Evolutionary conservation across 2,888 invertebrate species (phyloP).

Genomic region (Chrysolina americana): DNA sequence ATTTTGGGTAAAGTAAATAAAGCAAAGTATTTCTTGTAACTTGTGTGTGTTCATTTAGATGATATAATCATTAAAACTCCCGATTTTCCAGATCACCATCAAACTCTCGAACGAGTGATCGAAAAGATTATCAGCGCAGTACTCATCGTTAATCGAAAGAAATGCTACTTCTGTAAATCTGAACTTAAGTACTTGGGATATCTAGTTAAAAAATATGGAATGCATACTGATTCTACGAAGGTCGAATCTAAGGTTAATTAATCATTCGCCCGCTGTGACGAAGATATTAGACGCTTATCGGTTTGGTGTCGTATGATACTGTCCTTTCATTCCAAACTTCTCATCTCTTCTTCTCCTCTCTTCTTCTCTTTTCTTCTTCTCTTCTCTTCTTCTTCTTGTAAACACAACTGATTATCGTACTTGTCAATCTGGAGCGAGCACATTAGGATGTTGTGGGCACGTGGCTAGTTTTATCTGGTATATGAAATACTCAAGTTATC

Average conservation of each 20-base stretch:
- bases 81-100: conserved; percentile 38
- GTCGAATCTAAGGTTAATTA: conserved; percentile 27
- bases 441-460: no score
- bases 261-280: background rate
- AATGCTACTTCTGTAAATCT: conserved; percentile 41
- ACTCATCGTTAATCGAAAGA: conserved; percentile 28
- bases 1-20: background rate
- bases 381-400: no score
- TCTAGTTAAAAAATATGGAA: background rate
- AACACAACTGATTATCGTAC: no score
- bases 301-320: conserved; percentile 51
- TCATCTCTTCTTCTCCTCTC: no score
- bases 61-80: conserved; percentile 43
- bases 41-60: conserved; percentile 45
- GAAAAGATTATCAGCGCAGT: background rate
- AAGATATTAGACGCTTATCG: conserved; percentile 36
- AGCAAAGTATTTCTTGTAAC: background rate
- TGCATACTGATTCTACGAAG: conserved; percentile 32
- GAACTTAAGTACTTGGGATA: conserved; percentile 47
- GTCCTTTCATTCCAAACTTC: conserved; percentile 50
- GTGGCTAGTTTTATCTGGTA: no score
- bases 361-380: no score
- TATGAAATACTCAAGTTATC: no score
- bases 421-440: no score
- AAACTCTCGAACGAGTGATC: background rate